Evolutionary conservation across 2,888 invertebrate genomes (phyloP), one percentile per base, ranked within the genome.

Genomic region (Suillia variegata): DNA sequence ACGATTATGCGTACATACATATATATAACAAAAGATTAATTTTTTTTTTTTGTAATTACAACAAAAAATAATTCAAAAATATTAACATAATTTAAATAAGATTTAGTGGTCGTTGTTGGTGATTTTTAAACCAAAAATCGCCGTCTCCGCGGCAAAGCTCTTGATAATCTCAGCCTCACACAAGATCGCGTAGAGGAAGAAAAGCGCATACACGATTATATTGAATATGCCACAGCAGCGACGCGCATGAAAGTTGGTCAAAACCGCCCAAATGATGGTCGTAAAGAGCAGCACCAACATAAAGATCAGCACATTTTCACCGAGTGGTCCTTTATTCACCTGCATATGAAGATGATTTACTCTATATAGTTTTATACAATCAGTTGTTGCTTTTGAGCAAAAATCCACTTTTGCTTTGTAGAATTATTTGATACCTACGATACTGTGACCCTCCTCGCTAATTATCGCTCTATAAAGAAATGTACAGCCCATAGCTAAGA

Each of bases 241-340:
- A 1, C 69, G 63, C 57, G 68, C 47, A 1, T 56, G 20, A 4
- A 73, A 76, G 55, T 75, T 66, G 4, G 71, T 75, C 2, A 69
- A 66, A 1, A 64, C n/a, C 1, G 67, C 54, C 57, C 67, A 65
- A n/a, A 74, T 34, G 2, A 76, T 24, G 0, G 64, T 53, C 6
- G 61, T 45, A 18, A 62, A 18, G 2, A 73, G 54, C n/a, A 63
- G 54, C 12, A 70, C 50, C 22, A 68, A 45, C n/a, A 66, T n/a
- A 48, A 74, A 77, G 5, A 71, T 54, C 17, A 67, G 62, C 42
- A 67, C 70, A 12, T 70, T 72, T 57, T 70, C 73, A 1, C 76
- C 75, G 56, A 72, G 63, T 2, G 62, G 59, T 2, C 75, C 75
- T 52, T 67, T 57, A 3, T 63, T 53, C 0, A 64, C 51, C 76